A percentile compares a stretch with the other conserved stretches of the same genome.
Evolutionary conservation across 2,888 invertebrate genomes (phyloP).

Genomic region (Caenorhabditis sp.): DNA sequence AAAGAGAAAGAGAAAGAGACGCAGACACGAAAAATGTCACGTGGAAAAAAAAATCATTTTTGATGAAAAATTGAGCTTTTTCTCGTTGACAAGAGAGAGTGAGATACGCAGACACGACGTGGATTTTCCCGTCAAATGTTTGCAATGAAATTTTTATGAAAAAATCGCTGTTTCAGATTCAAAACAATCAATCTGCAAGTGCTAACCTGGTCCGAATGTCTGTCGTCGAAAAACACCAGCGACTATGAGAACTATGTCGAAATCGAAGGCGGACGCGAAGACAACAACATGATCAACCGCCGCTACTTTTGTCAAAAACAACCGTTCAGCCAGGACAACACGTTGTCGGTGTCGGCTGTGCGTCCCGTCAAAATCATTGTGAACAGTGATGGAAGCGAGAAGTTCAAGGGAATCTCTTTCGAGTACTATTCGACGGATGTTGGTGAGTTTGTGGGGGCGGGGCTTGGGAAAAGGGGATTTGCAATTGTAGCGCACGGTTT

Average conservation of each 20-base stretch:
- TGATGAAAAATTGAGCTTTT: no score
- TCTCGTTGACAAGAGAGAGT: no score
- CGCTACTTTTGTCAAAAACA: conserved; percentile 59
- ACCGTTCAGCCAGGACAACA: conserved; percentile 58
- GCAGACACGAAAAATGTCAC: no score
- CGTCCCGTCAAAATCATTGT: conserved; percentile 42
- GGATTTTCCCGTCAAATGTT: no score
- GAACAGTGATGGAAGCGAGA: conserved; percentile 53
- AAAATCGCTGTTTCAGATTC: conserved; percentile 34
- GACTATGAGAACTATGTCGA: conserved; percentile 57
- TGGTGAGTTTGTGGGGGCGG: conserved; percentile 31
- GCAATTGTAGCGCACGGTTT: conserved; percentile 21
- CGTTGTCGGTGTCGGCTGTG: conserved; percentile 30
- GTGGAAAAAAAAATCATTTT: no score
- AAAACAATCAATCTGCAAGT: conserved; percentile 57
- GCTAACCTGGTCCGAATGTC: conserved; percentile 50
- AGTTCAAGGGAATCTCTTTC: conserved; percentile 59
- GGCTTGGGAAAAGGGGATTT: no score
- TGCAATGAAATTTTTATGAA: no score
- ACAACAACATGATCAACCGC: conserved; percentile 52
- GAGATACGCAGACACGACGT: no score
- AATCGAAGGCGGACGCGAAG: conserved; percentile 56
- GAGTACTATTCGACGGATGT: conserved; percentile 59
- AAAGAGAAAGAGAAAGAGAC: no score
- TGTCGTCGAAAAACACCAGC: conserved; percentile 34